Evolutionary conservation across 2,113 vertebrate species (phyloP).

Genomic region (Hiodon tergisus): DNA sequence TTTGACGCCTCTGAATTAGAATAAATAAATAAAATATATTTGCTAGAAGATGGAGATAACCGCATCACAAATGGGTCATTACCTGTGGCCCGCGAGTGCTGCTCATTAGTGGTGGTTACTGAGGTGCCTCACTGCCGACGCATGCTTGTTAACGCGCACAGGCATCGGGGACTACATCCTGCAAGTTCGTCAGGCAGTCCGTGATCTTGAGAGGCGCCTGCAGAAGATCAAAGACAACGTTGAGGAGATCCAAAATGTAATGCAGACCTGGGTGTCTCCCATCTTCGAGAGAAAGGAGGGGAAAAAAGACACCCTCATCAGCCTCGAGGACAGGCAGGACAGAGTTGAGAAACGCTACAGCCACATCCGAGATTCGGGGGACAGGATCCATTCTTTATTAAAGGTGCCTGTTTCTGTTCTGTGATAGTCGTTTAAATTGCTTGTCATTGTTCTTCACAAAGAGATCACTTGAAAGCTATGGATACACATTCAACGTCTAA

Average conservation of each 20-base stretch:
- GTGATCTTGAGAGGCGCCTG: conserved; percentile 71
- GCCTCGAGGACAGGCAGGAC: conserved; percentile 70
- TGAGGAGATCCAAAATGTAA: conserved; percentile 71
- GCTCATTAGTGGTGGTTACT: conserved; percentile 15
- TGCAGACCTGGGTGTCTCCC: conserved; percentile 71
- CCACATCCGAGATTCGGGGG: conserved; percentile 66
- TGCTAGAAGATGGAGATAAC: neutral
- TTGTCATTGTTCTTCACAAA: too few species aligned
- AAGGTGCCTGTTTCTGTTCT: conserved; percentile 56
- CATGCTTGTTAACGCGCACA: conserved; percentile 35
- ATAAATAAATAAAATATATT: neutral
- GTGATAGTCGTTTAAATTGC: neutral
- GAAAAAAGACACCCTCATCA: conserved; percentile 74
- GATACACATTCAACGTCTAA: neutral
- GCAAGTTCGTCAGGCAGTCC: conserved; percentile 54
- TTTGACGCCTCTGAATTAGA: neutral
- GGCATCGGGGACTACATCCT: conserved; percentile 76
- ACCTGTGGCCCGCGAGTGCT: neutral
- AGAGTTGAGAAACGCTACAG: conserved; percentile 61
- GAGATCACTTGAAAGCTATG: too few species aligned
- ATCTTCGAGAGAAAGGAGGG: conserved; percentile 78
- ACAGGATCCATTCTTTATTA: conserved; percentile 75
- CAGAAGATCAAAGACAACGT: conserved; percentile 78
- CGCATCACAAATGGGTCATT: neutral
- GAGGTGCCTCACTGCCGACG: neutral